Percentiles rank a stretch among this genome's conserved stretches.
phyloP scores from a whole-genome alignment of 1,140 invertebrate genomes.

The Aphidius gifuensis region DNA sequence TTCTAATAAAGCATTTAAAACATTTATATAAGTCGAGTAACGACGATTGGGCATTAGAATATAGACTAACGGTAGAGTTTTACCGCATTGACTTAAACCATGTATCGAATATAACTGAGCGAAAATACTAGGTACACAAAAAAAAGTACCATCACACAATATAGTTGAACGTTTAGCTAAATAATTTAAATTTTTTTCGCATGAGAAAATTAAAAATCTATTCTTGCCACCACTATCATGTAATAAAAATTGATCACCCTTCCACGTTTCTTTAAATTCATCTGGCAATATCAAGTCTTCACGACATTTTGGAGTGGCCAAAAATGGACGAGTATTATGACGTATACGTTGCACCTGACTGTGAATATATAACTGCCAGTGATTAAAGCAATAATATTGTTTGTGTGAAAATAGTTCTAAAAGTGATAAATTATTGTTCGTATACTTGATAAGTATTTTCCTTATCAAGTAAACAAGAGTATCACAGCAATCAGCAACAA shows the following conservation, averaged over 20 bases:
- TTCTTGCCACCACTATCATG: constrained; percentile 12
- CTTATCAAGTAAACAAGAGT: no score
- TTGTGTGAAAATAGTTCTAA: no score
- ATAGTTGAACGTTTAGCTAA: constrained; percentile 8
- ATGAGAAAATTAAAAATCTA: constrained; percentile 14
- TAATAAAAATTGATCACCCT: constrained; percentile 14
- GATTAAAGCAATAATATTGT: no score
- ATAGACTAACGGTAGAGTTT: constrained; percentile 20
- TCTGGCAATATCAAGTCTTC: constrained; percentile 10
- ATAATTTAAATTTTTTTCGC: constrained; percentile 4
- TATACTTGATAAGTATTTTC: no score
- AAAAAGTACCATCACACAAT: constrained; percentile 22
- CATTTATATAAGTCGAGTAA: constrained; percentile 3
- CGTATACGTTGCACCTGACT: constrained; percentile 9
- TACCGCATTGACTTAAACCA: constrained; percentile 7
- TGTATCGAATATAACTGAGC: constrained; percentile 26
- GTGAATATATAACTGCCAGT: no score
- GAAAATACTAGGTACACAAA: constrained; percentile 14
- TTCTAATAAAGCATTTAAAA: constrained; percentile 13
- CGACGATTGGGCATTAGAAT: constrained; percentile 16
- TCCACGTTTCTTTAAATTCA: background rate
- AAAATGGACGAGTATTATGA: background rate
- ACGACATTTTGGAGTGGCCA: constrained; percentile 6
- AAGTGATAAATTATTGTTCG: no score
- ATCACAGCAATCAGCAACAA: no score